Percentiles rank a stretch among this genome's conserved stretches.
These are phyloP conservation scores for Hyphantria cunea DNA, from an alignment of 1,140 invertebrate species.

Conservation along the genomic window DNA sequence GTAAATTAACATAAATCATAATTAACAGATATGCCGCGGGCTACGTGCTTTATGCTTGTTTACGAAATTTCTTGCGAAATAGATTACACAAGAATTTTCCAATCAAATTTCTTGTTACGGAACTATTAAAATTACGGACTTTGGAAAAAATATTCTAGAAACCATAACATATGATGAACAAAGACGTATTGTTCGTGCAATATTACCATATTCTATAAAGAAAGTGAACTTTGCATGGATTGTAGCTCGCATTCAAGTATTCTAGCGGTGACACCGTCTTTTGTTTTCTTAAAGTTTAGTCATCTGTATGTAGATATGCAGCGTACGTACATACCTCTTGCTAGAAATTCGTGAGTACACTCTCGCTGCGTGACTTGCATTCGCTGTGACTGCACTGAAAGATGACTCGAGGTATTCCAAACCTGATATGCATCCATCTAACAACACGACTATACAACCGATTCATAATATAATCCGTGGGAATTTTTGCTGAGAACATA, in stretches of 20 bases:
- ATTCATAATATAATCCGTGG: constrained; percentile 8
- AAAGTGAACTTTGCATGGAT: constrained; percentile 5
- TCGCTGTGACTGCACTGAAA: constrained; percentile 17
- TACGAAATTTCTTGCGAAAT: constrained; percentile 17
- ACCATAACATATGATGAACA: background rate
- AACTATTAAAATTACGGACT: background rate
- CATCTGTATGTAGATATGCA: too few relatives aligned
- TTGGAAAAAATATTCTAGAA: background rate
- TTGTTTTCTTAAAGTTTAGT: constrained; percentile 10
- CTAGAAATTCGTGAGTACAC: constrained; percentile 8
- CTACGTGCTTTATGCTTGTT: constrained; percentile 16
- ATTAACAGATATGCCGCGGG: constrained; percentile 18
- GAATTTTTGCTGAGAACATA: constrained; percentile 10
- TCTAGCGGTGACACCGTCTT: constrained; percentile 9
- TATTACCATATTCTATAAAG: constrained; percentile 10
- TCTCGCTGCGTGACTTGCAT: constrained; percentile 30
- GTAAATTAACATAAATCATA: constrained; percentile 26
- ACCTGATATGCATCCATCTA: constrained; percentile 14
- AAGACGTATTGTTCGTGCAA: constrained; percentile 5
- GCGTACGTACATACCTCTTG: background rate
- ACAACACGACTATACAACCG: constrained; percentile 11
- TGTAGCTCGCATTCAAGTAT: constrained; percentile 12
- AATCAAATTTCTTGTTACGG: background rate
- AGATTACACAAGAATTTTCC: constrained; percentile 4
- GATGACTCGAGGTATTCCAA: constrained; percentile 15